phyloP scores from a whole-genome alignment of 2,113 vertebrate species.

The Rhea americana region DNA sequence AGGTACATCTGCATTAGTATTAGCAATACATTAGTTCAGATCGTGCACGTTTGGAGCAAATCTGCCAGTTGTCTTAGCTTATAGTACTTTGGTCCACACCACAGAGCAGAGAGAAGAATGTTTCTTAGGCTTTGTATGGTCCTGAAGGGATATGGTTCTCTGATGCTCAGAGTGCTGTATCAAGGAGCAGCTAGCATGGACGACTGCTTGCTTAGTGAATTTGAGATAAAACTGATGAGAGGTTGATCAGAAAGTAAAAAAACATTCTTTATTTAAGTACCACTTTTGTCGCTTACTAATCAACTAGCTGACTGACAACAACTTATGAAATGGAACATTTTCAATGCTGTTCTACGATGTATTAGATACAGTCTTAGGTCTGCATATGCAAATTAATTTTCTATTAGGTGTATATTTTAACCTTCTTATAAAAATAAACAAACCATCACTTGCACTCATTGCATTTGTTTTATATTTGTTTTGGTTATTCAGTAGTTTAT shows the following conservation, averaged over 20 bases:
- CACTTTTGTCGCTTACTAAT: neutral
- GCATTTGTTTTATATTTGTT: neutral
- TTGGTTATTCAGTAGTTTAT: slow-evolving; percentile 20
- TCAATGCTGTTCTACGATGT: neutral
- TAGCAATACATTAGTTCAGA: neutral
- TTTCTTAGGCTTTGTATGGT: neutral
- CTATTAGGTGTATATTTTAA: neutral
- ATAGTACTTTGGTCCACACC: neutral
- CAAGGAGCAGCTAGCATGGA: neutral
- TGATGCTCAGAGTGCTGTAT: fast-evolving
- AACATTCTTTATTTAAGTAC: neutral
- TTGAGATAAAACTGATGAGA: neutral
- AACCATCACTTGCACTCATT: neutral
- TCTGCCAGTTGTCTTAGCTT: neutral
- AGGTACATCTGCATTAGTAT: fast-evolving
- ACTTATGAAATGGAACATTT: neutral
- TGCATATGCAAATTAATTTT: neutral
- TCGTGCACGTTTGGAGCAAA: fast-evolving
- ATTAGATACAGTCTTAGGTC: neutral
- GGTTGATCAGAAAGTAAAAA: neutral
- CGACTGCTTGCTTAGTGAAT: neutral
- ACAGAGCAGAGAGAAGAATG: neutral
- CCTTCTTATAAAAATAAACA: neutral
- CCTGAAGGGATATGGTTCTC: neutral
- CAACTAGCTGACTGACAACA: neutral